Conservation (phyloP, 1,140 invertebrate species). For the Drosophila setifemur region DNA sequence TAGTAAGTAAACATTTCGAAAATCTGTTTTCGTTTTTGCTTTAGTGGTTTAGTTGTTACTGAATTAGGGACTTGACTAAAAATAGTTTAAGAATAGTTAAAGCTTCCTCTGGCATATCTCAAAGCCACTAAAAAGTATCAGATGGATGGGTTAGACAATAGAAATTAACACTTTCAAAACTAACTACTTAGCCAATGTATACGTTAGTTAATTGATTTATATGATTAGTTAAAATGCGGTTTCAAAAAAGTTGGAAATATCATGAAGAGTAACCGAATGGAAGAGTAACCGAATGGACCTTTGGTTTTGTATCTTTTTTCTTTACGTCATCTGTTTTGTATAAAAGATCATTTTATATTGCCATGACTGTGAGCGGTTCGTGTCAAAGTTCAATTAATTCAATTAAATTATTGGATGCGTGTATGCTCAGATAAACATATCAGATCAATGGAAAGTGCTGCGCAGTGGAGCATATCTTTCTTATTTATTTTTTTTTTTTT, state of each 20-base stretch:
- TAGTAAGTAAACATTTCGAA: no score
- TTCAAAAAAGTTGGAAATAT: background rate
- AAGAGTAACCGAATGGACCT: background rate
- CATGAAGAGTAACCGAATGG: background rate
- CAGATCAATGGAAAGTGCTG: slow-evolving; percentile 14
- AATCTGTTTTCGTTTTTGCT: no score
- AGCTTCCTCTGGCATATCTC: no score
- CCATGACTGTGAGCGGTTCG: slow-evolving; percentile 29
- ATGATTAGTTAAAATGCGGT: no score
- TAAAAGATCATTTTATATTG: slow-evolving; percentile 51
- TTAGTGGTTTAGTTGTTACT: no score
- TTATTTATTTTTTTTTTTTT: background rate
- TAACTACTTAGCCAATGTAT: no score
- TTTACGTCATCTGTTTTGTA: slow-evolving; percentile 31
- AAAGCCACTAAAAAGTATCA: no score
- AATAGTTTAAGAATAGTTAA: no score
- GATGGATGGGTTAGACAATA: no score
- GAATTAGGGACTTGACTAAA: no score
- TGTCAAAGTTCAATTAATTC: slow-evolving; percentile 81
- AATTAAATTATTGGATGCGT: slow-evolving; percentile 68
- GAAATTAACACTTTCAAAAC: no score
- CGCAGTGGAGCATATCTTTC: background rate
- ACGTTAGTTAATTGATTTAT: no score
- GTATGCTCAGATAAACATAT: slow-evolving; percentile 38
- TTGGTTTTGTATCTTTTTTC: background rate